Evolutionary conservation across 2,888 invertebrate genomes (phyloP).

Genomic region (Pediacus dermestoides): DNA sequence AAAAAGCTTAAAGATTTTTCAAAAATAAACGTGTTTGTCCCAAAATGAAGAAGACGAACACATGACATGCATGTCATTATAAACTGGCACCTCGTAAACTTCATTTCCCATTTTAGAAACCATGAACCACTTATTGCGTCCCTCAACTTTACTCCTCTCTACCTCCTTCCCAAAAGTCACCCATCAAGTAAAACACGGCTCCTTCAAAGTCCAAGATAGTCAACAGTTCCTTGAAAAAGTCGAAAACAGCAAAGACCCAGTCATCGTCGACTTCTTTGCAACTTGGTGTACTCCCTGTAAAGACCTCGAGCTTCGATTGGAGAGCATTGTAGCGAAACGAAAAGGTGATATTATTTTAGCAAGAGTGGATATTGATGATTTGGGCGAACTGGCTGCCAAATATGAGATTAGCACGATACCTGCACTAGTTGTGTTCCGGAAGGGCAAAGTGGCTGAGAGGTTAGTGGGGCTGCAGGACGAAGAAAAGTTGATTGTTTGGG

Average conservation of each 20-base stretch:
- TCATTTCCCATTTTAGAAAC: no score
- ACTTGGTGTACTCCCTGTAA: slow-evolving; percentile 96
- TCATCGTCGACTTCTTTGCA: slow-evolving; percentile 93
- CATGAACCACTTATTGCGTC: no score
- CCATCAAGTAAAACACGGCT: no score
- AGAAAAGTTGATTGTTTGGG: slow-evolving; percentile 81
- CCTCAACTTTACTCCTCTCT: no score
- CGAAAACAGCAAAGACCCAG: slow-evolving; percentile 78
- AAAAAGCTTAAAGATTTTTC: no score
- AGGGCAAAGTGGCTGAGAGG: slow-evolving; percentile 79
- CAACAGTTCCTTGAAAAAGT: slow-evolving; percentile 88
- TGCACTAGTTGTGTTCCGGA: slow-evolving; percentile 78
- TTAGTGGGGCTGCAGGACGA: slow-evolving; percentile 87
- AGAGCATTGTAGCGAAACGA: slow-evolving; percentile 75
- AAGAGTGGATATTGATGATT: slow-evolving; percentile 93
- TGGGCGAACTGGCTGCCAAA: slow-evolving; percentile 81
- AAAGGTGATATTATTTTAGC: slow-evolving; percentile 81
- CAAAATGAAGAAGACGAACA: no score
- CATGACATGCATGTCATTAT: no score
- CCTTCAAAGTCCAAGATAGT: slow-evolving; percentile 83
- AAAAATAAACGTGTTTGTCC: no score
- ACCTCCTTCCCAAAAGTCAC: no score
- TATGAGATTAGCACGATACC: slow-evolving; percentile 83
- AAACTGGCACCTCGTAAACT: no score
- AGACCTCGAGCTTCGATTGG: slow-evolving; percentile 82